phyloP scores from a whole-genome alignment of 2,797 vertebrate species.

The Champsocephalus gunnari region DNA sequence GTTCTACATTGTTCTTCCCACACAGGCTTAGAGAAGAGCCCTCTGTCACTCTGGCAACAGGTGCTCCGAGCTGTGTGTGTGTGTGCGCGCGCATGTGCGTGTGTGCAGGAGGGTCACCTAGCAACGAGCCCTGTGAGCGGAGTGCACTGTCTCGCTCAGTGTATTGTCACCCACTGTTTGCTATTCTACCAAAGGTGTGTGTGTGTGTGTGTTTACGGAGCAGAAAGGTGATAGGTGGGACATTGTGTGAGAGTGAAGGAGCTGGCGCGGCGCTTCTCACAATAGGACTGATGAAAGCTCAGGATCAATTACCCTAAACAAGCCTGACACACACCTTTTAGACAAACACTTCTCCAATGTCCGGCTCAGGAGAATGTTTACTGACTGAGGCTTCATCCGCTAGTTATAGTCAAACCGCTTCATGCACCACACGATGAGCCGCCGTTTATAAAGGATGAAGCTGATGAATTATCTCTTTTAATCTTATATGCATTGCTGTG shows the following conservation, averaged over 20 bases:
- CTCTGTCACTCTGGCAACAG: slow-evolving; percentile 73
- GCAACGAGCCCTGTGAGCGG: slow-evolving; percentile 64
- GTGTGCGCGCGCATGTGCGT: not conserved
- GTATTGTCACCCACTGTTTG: slow-evolving; percentile 52
- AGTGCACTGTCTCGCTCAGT: slow-evolving; percentile 39
- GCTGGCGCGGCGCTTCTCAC: slow-evolving; percentile 34
- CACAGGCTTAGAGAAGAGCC: slow-evolving; percentile 54
- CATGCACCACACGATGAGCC: not conserved
- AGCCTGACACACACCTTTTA: slow-evolving; percentile 19
- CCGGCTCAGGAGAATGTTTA: slow-evolving; percentile 2
- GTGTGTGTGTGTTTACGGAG: slow-evolving; percentile 59
- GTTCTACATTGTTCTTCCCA: slow-evolving; percentile 47
- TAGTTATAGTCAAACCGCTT: slow-evolving; percentile 3
- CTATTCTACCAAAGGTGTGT: slow-evolving; percentile 65
- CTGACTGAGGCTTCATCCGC: slow-evolving; percentile 36
- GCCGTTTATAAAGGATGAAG: slow-evolving; percentile 7
- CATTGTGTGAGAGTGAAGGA: slow-evolving; percentile 65
- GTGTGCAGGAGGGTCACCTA: slow-evolving; percentile 55
- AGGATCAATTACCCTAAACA: slow-evolving; percentile 57
- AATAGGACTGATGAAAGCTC: slow-evolving; percentile 63
- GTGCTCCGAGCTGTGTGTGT: slow-evolving; percentile 54
- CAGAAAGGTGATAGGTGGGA: slow-evolving; percentile 67
- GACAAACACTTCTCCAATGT: slow-evolving; percentile 10
- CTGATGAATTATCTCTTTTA: not conserved
- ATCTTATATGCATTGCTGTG: not conserved